Conservation (phyloP, 2,797 vertebrate genomes). For the Anguilla marmorata region DNA sequence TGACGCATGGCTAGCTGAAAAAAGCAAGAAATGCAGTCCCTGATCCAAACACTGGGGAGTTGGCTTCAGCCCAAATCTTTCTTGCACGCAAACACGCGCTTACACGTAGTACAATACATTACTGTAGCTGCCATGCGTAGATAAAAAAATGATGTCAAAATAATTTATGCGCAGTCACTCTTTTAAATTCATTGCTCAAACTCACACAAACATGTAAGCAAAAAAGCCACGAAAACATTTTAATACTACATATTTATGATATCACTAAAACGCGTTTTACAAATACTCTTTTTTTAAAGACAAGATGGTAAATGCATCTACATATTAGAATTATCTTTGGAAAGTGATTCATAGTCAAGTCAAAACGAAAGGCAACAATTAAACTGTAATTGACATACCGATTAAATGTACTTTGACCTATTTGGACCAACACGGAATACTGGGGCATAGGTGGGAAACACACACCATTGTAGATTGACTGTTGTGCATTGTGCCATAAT, state of each 20-base stretch:
- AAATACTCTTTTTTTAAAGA: background rate
- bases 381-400: background rate
- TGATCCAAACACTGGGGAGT: background rate
- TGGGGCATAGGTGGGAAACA: background rate
- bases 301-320: background rate
- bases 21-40: background rate
- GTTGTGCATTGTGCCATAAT: background rate
- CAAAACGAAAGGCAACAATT: background rate
- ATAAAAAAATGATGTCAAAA: background rate
- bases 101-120: background rate
- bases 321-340: background rate
- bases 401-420: background rate
- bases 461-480: background rate
- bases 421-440: background rate
- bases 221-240: background rate
- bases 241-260: background rate
- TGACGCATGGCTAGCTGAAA: background rate
- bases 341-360: background rate
- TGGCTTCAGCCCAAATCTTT: background rate
- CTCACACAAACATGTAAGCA: background rate
- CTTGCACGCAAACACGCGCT: background rate
- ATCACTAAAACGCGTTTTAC: background rate
- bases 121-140: background rate
- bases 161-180: background rate
- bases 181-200: background rate